phyloP scores from a whole-genome alignment of 2,888 invertebrate species.

The Agrochola litura region DNA sequence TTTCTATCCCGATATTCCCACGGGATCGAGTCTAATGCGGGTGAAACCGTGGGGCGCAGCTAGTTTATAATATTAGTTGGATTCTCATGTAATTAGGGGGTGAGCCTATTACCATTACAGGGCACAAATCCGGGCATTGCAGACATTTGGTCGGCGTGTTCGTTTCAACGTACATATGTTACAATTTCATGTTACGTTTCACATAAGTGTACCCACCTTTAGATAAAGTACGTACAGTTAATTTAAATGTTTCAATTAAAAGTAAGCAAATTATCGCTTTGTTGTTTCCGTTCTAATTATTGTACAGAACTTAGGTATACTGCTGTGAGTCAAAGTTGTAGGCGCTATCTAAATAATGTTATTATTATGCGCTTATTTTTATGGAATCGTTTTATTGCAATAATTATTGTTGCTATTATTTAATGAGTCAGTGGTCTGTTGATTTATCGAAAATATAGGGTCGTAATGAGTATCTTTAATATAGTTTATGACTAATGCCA shows the following conservation, averaged over 20 bases:
- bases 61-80: too few species aligned
- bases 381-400: conserved; percentile 1
- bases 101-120: neutral
- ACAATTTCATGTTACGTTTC: neutral
- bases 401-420: conserved; percentile 20
- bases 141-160: neutral
- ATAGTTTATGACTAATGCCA: too few species aligned
- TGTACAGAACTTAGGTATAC: neutral
- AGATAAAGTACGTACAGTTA: conserved; percentile 11
- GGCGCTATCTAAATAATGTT: conserved; percentile 18
- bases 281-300: conserved; percentile 52
- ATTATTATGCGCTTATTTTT: conserved; percentile 27
- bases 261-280: conserved; percentile 25
- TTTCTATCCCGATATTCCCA: too few species aligned
- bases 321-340: conserved; percentile 22
- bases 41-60: too few species aligned
- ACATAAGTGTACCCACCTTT: neutral
- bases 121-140: neutral
- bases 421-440: conserved; percentile 16
- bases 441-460: neutral
- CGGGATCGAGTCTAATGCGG: too few species aligned
- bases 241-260: conserved; percentile 35
- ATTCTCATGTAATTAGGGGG: too few species aligned
- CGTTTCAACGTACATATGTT: neutral
- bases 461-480: too few species aligned